Evolutionary conservation across 2,797 vertebrate genomes (phyloP).

Genomic region (Acestrorhynchus altus): DNA sequence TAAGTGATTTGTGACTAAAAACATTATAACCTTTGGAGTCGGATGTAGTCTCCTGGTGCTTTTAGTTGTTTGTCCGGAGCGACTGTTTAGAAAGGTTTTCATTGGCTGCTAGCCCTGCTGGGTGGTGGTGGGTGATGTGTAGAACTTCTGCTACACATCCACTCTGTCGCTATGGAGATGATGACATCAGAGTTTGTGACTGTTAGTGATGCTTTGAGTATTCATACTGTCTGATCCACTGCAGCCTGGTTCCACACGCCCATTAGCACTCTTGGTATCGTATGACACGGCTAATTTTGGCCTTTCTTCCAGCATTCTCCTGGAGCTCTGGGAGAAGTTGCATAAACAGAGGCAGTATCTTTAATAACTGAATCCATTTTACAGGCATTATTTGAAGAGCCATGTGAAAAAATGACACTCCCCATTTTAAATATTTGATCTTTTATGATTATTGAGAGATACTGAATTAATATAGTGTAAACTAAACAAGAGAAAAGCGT

Average conservation of each 20-base stretch:
- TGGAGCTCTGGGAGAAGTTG: neutral
- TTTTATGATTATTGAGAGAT: too few relatives aligned
- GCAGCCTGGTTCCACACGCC: neutral
- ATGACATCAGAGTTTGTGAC: conserved; percentile 20
- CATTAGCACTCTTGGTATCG: neutral
- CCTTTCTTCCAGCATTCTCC: neutral
- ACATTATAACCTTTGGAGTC: neutral
- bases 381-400: too few relatives aligned
- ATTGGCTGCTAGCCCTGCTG: neutral
- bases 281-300: neutral
- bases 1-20: conserved; percentile 72
- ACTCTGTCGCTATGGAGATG: conserved; percentile 1
- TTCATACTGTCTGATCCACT: conserved; percentile 58
- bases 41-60: neutral
- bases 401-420: too few relatives aligned
- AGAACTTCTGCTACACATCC: neutral
- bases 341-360: neutral
- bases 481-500: too few relatives aligned
- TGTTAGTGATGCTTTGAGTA: conserved; percentile 37
- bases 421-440: too few relatives aligned
- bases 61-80: neutral
- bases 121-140: neutral
- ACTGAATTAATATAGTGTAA: too few relatives aligned
- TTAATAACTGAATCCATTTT: too few relatives aligned
- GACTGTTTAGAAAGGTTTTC: neutral